Percentiles rank a stretch among this genome's conserved stretches.
Evolutionary conservation across 2,113 vertebrate species (phyloP).

Genomic region (Heterotis niloticus): DNA sequence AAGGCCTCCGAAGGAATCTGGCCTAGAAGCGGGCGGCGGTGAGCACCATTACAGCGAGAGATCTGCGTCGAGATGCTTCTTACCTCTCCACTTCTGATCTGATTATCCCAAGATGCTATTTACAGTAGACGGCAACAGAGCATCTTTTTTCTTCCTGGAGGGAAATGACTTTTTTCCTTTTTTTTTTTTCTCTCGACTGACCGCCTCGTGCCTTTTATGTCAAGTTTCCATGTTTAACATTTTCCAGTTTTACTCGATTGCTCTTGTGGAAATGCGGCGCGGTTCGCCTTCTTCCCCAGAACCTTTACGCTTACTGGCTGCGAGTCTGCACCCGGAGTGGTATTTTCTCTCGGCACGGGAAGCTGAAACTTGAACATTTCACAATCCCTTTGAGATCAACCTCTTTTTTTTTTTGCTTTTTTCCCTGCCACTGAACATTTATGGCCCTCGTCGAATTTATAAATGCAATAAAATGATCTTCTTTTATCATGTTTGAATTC

Average conservation of each 20-base stretch:
- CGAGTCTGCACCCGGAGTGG: neutral
- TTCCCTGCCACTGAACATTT: neutral
- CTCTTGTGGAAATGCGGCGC: neutral
- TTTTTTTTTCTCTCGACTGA: too few relatives aligned
- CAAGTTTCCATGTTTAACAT: conserved; percentile 21
- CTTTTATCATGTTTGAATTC: neutral
- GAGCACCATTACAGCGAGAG: neutral
- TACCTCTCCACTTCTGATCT: neutral
- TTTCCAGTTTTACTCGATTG: conserved; percentile 17
- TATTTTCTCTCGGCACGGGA: conserved; percentile 2
- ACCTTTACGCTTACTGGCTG: neutral
- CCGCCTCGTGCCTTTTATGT: neutral
- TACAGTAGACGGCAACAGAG: neutral
- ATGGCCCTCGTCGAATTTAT: conserved; percentile 13
- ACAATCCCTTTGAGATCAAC: conserved; percentile 17
- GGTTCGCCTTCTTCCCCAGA: conserved; percentile 17
- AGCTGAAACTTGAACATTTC: neutral
- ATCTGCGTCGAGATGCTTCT: neutral
- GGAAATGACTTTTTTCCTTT: conserved; percentile 13
- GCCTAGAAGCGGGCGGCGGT: neutral
- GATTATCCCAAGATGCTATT: conserved; percentile 4
- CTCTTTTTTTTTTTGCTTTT: too few relatives aligned
- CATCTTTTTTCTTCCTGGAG: neutral
- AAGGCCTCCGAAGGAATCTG: conserved; percentile 14
- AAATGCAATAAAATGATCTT: neutral